Base-by-base conservation (phyloP, 2,797 vertebrate genomes). In the Amblyopsis hoosieri region DNA sequence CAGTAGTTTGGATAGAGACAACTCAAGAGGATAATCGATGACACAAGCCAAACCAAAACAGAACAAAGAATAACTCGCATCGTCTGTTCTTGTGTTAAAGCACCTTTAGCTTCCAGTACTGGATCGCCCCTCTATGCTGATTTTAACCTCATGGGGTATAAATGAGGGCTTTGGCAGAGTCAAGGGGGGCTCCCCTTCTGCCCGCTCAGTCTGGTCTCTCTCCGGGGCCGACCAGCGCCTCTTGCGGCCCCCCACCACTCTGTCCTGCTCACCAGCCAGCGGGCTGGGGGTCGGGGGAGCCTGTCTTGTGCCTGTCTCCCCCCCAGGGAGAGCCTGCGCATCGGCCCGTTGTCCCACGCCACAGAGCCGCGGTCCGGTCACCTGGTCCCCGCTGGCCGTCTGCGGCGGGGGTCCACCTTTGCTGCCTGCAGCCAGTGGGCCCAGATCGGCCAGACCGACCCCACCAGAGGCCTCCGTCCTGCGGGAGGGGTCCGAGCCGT, bases 161-260 rank as follows among this genome's bases (percentile, higher is more conserved):
- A 97, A 97, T 84, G 95, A 94, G 91, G 95, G 95, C 91, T 96
- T 98, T 72, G 96, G 97, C 87, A 98, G 95, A 93, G 94, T 94
- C 90, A 94, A 90, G 66, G 95, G 95, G 71, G 95, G 96, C 79
- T 96, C 95, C 60, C 96, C 95, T 84, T 97, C 96, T 1, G 92
- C 93, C 89, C 90, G 95, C 88, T 95, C 95, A 79, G 95, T 91
- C 90, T 99, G 96, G 77, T 96, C 94, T 75, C 92, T 92, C 91
- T 99, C 98, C 0, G 98, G 98, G 52, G 98, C 98, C 5, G 98
- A 99, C 98, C 98, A 99, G 90, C 98, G 96, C 90, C 98, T 96
- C 92, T 99, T 99, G 80, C 98, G 94, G 69, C 90, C 85, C 12
- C 85, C 85, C 11, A 76, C 56, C 58, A 94, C 92, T 79, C 80